These are phyloP conservation scores for Neodiprion lecontei DNA, from an alignment of 1,140 invertebrate species.

Conservation along the genomic window DNA sequence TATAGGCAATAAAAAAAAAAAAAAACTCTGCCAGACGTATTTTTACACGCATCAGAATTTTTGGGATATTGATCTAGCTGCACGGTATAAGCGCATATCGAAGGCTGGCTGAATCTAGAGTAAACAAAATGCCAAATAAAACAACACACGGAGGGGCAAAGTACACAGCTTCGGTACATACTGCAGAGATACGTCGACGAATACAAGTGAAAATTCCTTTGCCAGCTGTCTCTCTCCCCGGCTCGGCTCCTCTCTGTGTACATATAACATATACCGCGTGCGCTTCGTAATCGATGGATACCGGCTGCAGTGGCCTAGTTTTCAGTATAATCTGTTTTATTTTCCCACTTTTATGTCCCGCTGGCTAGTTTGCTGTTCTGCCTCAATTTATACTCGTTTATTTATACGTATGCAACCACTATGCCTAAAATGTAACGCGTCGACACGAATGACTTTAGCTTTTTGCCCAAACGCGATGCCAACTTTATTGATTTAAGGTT, in stretches of 20 bases:
- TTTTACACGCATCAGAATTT: no score
- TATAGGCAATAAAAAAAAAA: no score
- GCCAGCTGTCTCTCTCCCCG: background rate
- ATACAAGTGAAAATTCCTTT: background rate
- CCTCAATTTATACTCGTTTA: no score
- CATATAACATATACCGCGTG: background rate
- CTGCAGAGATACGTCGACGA: background rate
- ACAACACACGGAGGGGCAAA: background rate
- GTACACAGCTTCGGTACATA: no score
- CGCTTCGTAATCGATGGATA: slow-evolving; percentile 7
- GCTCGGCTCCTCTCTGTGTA: background rate
- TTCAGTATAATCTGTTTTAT: background rate
- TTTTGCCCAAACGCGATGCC: no score
- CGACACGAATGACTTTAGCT: no score
- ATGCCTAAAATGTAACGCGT: no score
- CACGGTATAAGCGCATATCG: background rate
- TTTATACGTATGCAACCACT: no score
- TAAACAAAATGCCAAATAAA: slow-evolving; percentile 1
- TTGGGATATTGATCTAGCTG: background rate
- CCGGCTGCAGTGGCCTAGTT: background rate
- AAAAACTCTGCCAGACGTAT: no score
- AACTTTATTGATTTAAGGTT: no score
- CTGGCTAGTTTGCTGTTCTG: background rate
- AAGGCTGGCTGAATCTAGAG: background rate
- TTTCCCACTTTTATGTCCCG: background rate